These are phyloP conservation scores for Mandrillus leucophaeus DNA, from an alignment of 2,113 vertebrate species.

Conservation along the genomic window DNA sequence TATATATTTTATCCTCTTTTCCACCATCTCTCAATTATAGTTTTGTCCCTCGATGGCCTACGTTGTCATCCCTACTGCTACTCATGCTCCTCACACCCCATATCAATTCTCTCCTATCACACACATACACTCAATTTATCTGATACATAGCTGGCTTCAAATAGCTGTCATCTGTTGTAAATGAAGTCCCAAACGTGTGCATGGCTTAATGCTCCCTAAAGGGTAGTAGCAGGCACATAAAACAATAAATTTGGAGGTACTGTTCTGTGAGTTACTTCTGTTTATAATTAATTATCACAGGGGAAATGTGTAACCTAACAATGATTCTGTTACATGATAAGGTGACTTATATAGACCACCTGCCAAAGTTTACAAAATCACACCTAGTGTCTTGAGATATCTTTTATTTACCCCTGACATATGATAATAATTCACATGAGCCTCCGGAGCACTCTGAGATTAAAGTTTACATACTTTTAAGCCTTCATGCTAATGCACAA, in stretches of 20 bases:
- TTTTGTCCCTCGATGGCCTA: background rate
- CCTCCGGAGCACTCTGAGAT: conserved; percentile 5
- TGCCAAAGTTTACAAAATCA: background rate
- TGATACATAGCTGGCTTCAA: background rate
- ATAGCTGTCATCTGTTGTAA: background rate
- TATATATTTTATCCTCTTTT: no score
- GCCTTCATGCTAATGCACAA: background rate
- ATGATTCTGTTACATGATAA: no score
- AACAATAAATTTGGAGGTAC: background rate
- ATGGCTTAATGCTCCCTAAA: background rate
- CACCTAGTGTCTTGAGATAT: accelerated
- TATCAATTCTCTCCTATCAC: background rate
- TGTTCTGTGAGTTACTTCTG: background rate
- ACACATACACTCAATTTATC: background rate
- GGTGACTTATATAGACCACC: background rate
- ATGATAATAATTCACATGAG: background rate
- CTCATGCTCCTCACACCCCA: accelerated
- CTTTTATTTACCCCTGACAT: background rate
- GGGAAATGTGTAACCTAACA: background rate
- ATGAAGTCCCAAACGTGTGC: background rate
- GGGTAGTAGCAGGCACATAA: background rate
- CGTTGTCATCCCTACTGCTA: accelerated
- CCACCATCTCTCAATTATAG: background rate
- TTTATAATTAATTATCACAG: background rate
- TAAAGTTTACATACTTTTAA: background rate